Conservation (phyloP, 2,888 invertebrate genomes). For the Microplitis manilae region DNA sequence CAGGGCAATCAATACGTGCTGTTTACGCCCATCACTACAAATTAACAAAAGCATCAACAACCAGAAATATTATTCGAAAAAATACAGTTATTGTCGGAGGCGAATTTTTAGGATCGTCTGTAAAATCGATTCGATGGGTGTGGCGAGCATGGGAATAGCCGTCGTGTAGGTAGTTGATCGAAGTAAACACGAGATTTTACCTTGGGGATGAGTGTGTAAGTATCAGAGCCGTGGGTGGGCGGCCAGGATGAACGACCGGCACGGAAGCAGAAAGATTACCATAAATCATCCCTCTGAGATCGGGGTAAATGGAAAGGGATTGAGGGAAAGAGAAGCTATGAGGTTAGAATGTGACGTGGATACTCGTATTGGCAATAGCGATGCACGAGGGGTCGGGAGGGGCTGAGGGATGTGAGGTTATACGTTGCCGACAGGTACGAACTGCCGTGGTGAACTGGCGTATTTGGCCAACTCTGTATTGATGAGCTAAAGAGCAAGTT, state of each 20-base stretch:
- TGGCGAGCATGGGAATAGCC: constrained; percentile 32
- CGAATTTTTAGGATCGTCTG: constrained; percentile 18
- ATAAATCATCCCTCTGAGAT: constrained; percentile 54
- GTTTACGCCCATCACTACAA: background rate
- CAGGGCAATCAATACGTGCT: background rate
- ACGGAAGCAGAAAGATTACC: constrained; percentile 54
- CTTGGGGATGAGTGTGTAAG: constrained; percentile 34
- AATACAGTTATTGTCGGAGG: background rate
- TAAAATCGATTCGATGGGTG: constrained; percentile 37
- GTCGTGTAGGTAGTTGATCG: constrained; percentile 44
- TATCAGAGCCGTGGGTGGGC: constrained; percentile 29
- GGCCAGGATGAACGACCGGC: constrained; percentile 49
- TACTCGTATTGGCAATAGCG: constrained; percentile 23
- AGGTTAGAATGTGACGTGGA: background rate
- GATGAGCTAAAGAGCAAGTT: constrained; percentile 55
- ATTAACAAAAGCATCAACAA: background rate
- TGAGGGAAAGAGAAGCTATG: constrained; percentile 20
- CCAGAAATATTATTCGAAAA: background rate
- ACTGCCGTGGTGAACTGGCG: constrained; percentile 39
- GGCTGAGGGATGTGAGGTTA: constrained; percentile 32
- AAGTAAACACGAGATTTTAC: constrained; percentile 48
- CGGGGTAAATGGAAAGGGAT: constrained; percentile 41
- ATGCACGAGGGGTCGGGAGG: constrained; percentile 16
- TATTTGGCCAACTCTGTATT: constrained; percentile 51
- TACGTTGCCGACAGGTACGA: constrained; percentile 47